Evolutionary conservation across 2,113 vertebrate genomes (phyloP).

Genomic region (Pelecanoides urinatrix): DNA sequence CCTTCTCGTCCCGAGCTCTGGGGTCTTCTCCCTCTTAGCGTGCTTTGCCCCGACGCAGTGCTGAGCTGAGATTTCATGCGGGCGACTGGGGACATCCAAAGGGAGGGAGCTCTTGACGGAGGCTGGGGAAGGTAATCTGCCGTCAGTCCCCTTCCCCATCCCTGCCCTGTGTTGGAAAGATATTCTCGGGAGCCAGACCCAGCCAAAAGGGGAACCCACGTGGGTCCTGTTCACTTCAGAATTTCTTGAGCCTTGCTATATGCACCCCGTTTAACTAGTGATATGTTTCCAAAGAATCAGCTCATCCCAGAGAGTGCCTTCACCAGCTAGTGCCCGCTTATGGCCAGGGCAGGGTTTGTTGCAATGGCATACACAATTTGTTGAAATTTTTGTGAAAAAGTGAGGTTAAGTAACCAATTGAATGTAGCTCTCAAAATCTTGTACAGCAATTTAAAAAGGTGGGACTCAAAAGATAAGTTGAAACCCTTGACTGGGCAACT

Average conservation of each 20-base stretch:
- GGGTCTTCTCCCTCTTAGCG: neutral
- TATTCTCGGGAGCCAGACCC: neutral
- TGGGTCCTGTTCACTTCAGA: neutral
- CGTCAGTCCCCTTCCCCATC: neutral
- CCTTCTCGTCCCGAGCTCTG: neutral
- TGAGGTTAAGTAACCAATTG: neutral
- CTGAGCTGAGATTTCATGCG: neutral
- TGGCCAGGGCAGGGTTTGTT: neutral
- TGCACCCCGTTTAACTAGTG: neutral
- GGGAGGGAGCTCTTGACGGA: neutral
- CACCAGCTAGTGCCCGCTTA: neutral
- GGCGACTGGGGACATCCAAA: neutral
- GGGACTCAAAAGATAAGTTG: neutral
- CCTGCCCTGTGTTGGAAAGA: neutral
- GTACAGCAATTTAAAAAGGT: neutral
- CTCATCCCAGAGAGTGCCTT: neutral
- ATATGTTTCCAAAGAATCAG: neutral
- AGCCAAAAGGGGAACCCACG: neutral
- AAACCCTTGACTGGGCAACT: neutral
- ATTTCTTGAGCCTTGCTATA: neutral
- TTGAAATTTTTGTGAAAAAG: neutral
- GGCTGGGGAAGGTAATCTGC: neutral
- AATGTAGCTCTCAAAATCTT: neutral
- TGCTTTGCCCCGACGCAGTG: neutral
- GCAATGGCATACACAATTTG: neutral